Base-by-base conservation (phyloP, 92 coral and sea anemone species). In the Porites evermanni region DNA sequence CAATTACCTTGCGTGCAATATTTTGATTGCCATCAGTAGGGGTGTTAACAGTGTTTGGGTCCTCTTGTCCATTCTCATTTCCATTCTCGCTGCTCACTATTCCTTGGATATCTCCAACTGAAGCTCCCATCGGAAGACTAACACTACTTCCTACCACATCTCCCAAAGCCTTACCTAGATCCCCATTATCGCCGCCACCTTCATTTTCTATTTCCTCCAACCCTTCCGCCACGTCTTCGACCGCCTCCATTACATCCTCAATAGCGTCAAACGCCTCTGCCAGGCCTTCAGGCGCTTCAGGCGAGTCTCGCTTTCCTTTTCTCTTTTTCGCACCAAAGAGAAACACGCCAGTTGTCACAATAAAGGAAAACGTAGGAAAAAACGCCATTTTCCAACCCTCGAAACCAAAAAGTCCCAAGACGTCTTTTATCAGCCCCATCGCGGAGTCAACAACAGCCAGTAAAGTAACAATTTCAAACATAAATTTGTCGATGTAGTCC, bases 401-500 rank as follows among this genome's bases (percentile, higher is more conserved):
- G 60, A 93, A 89, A 6, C 98, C 98, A 79, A 95, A 95, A 88
- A 91, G 77, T 64, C 93, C 93, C 47, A 95, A 52, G 11, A 95
- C 91, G 66, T 95, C 98, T 72, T 95, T 95, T 38, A 95, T 86
- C 26, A 95, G 98, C 50, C 98, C 98, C 98, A 95, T 95, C 2
- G 91, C 89, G 10, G 98, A 95, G 79, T 95, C 98, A 44, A 94
- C 72, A 47, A 94, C 98, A 12, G 98, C 98, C 59, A 94, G 90
- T 60, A 94, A 94, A 3, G 98, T 94, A 52, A 94, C 98, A 71
- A 94, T 94, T 84, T 94, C 98, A 75, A 94, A 94, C 98, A 94
- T 94, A 74, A 94, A 94, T 88, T 94, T 94, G 74, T 94, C 98
- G 67, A 94, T 94, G 79, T 93, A 93, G 84, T 94, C 98, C 21